Evolutionary conservation across 2,113 vertebrate species (phyloP).

Genomic region (Chinchilla lanigera): DNA sequence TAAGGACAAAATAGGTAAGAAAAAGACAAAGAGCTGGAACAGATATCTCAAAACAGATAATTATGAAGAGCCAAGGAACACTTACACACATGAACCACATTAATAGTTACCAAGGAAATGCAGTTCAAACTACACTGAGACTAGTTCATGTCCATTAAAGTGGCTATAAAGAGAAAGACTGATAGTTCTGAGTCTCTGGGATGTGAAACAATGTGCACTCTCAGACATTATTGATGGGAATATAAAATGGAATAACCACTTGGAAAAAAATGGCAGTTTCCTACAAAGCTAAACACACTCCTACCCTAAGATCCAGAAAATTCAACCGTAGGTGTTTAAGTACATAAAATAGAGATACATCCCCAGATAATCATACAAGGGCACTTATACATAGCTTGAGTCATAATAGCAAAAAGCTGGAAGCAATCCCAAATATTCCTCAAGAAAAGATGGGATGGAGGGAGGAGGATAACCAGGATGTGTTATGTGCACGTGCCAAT

Average conservation of each 20-base stretch:
- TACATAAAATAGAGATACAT: not conserved
- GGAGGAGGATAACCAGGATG: not conserved
- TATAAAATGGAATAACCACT: not conserved
- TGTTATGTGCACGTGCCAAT: not conserved
- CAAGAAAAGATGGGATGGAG: not conserved
- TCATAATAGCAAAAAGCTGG: not conserved
- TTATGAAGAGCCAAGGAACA: not conserved
- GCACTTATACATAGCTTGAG: not conserved
- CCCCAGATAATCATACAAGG: not conserved
- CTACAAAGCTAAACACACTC: not conserved
- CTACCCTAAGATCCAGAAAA: not conserved
- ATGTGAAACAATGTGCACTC: not conserved
- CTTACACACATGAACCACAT: not conserved
- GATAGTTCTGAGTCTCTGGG: not conserved
- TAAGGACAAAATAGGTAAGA: not conserved
- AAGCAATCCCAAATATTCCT: not conserved
- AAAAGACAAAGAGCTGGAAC: not conserved
- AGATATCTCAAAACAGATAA: not conserved
- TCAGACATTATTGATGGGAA: not conserved
- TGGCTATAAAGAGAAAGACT: not conserved
- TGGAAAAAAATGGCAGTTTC: not conserved
- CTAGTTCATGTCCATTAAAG: not conserved
- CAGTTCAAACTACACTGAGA: not conserved
- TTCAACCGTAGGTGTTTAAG: not conserved
- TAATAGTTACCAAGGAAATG: not conserved